Evolutionary conservation across 2,888 invertebrate species (phyloP), one percentile per base, ranked within the genome.

Genomic region (Torymus texanus): DNA sequence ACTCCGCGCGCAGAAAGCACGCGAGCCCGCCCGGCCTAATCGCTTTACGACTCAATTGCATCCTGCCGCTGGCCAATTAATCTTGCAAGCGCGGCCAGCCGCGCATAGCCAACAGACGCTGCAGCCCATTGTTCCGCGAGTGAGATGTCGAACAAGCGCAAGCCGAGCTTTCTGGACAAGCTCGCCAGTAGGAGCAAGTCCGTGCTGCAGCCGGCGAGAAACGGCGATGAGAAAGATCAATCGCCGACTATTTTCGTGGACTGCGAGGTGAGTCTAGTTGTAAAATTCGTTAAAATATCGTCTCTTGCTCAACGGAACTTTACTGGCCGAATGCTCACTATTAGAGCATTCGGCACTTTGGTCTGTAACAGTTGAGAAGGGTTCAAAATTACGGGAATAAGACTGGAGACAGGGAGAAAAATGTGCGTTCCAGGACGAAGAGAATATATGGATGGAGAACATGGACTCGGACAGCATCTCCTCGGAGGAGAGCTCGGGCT

Each of bases 391-490:
- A 3, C 3, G 29, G 3, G 29, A 29, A 3, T 29, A 29, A 29
- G 29, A 29, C 29, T 29, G 29, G 29, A 29, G 5, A 29, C 29
- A 29, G 29, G 29, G 29, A 29, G 29, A 29, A 29, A 29, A 2
- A 29, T 29, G 29, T 5, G 5, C 29, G 29, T 29, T 41, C 0
- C 1, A 76, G 70, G 63, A 66, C 18, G 65, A 78, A 11, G 72
- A 78, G 11, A 50, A 55, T 10, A 78, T 67, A 21, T 67, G 78
- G 88, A 75, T 87, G 88, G 86, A 85, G 1, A 84, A 87, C 18
- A 75, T 86, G 21, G 85, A 86, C 12, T 56, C 75, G 13, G 84
- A 77, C 13, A 88, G 88, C 70, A 88, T 88, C 53, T 87, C 88
- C 2, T 88, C 89, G 10, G 89, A 89, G 67, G 85, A 83, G 0